phyloP scores from a whole-genome alignment of 2,797 vertebrate genomes.

The Eospalax fontanierii region DNA sequence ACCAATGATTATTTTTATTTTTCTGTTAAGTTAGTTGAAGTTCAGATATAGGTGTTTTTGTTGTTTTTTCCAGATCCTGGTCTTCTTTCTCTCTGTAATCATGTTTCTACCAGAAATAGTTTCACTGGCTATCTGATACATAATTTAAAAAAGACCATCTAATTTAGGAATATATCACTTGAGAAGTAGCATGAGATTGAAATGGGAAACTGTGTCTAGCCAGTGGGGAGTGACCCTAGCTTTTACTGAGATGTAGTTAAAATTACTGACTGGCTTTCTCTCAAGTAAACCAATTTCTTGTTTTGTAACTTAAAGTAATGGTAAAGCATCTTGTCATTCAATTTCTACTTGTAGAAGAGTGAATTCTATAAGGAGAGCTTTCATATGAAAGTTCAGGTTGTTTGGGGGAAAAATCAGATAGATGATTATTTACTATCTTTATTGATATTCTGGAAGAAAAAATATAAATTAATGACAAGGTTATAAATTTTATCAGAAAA shows the following conservation, averaged over 20 bases:
- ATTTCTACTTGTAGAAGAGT: conserved; percentile 27
- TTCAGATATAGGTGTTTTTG: not conserved
- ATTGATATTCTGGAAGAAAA: conserved; percentile 56
- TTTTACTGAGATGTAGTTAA: conserved; percentile 31
- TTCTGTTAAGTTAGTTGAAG: not conserved
- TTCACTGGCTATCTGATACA: not conserved
- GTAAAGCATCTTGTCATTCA: conserved; percentile 1
- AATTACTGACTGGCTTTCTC: not conserved
- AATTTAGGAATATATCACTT: conserved; percentile 16
- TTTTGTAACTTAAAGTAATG: conserved; percentile 56
- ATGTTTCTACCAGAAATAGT: not conserved
- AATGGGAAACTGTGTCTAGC: not conserved
- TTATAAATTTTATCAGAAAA: conserved; percentile 66
- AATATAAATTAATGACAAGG: conserved; percentile 41
- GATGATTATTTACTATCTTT: conserved; percentile 39
- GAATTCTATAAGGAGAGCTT: conserved; percentile 41
- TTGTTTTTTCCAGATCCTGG: not conserved
- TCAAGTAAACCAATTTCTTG: conserved; percentile 30
- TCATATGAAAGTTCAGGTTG: not conserved
- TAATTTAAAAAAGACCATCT: not conserved
- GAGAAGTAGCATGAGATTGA: conserved; percentile 6
- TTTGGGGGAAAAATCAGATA: conserved; percentile 42
- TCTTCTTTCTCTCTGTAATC: not conserved
- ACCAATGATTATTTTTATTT: not conserved
- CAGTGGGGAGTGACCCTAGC: not conserved